Base-by-base conservation (phyloP, 2,888 invertebrate genomes). In the Nowickia ferox region DNA sequence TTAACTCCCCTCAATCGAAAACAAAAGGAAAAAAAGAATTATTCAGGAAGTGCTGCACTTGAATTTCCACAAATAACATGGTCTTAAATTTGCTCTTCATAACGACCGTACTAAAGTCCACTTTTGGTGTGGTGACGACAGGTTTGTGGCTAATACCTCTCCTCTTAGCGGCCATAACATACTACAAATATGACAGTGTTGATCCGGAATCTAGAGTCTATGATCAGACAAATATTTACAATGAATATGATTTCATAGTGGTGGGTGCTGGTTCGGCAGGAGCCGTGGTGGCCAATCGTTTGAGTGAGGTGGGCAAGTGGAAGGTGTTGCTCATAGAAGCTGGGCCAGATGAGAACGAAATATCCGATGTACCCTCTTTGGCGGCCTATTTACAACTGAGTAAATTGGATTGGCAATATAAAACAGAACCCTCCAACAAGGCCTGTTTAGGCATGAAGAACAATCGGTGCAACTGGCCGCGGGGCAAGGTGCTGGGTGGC, bases 211-310 rank as follows among this genome's bases (percentile, higher is more conserved):
- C 96, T 3, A 95, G 94, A 68, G 95, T 96, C 0, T 93, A 95
- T 84, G 95, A 97, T 89, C 95, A 94, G 87, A 94, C 95, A 84
- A 95, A 95, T 40, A 93, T 96, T 15, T 93, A 93, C 81, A 93
- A 93, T n/a, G 96, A 97, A 90, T 97, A 97, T 91, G 97, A 97
- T 91, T 97, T 97, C 90, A 94, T 97, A 40, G 94, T 97, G 1
- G 94, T 97, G 6, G 97, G 97, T 4, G 97, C 96, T 2, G 98
- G 98, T 1, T 97, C 97, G 0, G 98, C 98, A 0, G 98, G 98
- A 0, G 97, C 97, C 0, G 98, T 98, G 1, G 95, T 98, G 1
- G 97, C 98, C 10, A 97, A 94, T 90, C 94, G 98, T 19, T 93
- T 97, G 63, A 96, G 96, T 17, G 97, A 97, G 92, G 93, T 96